Evolutionary conservation across 1,140 invertebrate genomes (phyloP).

Genomic region (Heterodera schachtii): DNA sequence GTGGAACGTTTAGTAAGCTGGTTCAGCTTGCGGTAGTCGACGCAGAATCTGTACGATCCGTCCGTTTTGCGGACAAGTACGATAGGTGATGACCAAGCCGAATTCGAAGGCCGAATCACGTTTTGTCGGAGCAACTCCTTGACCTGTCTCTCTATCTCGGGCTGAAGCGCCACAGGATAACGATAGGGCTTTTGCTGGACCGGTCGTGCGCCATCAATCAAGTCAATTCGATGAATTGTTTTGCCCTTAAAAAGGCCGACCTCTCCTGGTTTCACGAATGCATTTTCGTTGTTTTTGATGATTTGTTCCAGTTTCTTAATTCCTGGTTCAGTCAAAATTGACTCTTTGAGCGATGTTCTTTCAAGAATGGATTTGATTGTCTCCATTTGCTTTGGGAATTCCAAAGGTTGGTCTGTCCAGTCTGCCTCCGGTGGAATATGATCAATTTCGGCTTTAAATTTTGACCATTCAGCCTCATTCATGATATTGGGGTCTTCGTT

Average conservation of each 20-base stretch:
- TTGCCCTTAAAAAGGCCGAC: conserved; percentile 36
- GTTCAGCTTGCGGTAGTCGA: conserved; percentile 33
- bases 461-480: background rate
- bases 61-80: conserved; percentile 39
- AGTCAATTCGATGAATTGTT: conserved; percentile 21
- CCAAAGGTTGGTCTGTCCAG: background rate
- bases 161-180: conserved; percentile 24
- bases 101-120: conserved; percentile 35
- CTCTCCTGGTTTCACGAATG: conserved; percentile 15
- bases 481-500: background rate
- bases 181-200: conserved; percentile 13
- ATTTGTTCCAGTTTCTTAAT: background rate
- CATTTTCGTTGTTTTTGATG: background rate
- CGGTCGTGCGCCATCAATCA: background rate
- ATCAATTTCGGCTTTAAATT: conserved; percentile 15
- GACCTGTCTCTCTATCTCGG: conserved; percentile 38
- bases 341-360: background rate
- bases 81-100: conserved; percentile 28
- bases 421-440: conserved; percentile 25
- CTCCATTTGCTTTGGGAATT: background rate
- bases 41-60: conserved; percentile 33
- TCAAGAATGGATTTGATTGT: background rate
- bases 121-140: conserved; percentile 41
- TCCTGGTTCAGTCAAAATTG: background rate
- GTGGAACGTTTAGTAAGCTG: conserved; percentile 16